phyloP scores from a whole-genome alignment of 2,797 vertebrate species.

The Alca torda region DNA sequence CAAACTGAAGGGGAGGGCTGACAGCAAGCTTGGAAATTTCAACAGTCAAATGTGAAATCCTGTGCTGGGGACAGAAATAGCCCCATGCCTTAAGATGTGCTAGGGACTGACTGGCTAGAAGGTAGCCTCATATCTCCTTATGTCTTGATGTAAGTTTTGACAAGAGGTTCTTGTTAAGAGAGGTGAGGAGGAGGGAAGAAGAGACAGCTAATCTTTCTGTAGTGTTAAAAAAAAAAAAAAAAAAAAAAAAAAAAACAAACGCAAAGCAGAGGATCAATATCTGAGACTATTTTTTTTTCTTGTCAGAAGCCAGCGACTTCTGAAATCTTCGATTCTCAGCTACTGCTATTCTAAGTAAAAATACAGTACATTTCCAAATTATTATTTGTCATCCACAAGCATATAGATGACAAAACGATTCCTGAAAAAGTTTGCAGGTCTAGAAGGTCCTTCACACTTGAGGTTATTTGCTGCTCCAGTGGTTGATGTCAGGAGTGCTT shows the following conservation, averaged over 20 bases:
- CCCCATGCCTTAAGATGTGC: not conserved
- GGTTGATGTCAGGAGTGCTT: not conserved
- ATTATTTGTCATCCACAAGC: not conserved
- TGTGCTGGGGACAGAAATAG: not conserved
- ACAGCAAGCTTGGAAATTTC: not conserved
- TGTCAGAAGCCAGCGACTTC: not conserved
- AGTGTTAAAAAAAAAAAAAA: not conserved
- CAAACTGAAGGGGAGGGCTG: not conserved
- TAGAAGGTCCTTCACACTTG: not conserved
- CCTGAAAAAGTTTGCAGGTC: not conserved
- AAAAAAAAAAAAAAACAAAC: not conserved
- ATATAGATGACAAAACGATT: not conserved
- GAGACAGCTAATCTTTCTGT: not conserved
- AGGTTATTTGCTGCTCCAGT: not conserved
- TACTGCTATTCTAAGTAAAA: not conserved
- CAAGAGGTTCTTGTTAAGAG: rapidly evolving
- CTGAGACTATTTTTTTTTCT: not conserved
- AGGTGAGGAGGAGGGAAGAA: not conserved
- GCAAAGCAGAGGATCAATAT: not conserved
- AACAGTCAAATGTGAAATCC: not conserved
- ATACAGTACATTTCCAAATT: not conserved
- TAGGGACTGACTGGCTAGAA: not conserved
- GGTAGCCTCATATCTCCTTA: not conserved
- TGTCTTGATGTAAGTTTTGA: not conserved
- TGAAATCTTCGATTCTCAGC: not conserved